These are phyloP conservation scores for Tineola bisselliella DNA, from an alignment of 2,888 invertebrate species.

Conservation along the genomic window DNA sequence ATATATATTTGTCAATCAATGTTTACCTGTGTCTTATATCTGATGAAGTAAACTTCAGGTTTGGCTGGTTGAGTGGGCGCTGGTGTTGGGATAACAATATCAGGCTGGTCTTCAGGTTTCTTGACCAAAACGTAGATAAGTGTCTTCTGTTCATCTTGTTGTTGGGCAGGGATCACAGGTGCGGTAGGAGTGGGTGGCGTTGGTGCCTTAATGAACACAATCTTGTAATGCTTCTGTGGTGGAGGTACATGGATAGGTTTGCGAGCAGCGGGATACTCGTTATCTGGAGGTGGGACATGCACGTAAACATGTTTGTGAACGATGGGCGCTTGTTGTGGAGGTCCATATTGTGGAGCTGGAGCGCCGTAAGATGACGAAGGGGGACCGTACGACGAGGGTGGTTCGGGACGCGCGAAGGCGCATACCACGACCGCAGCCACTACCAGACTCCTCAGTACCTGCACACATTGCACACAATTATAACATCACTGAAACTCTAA, in stretches of 20 bases:
- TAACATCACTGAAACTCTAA: conserved; percentile 5
- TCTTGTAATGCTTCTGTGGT: conserved; percentile 85
- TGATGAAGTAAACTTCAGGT: conserved; percentile 91
- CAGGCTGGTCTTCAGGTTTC: conserved; percentile 87
- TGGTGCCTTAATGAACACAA: conserved; percentile 83
- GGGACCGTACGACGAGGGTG: conserved; percentile 68
- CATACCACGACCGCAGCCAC: conserved; percentile 50
- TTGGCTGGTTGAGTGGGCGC: conserved; percentile 88
- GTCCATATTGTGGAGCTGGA: conserved; percentile 74
- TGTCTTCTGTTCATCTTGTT: conserved; percentile 89
- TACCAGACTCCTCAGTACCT: conserved; percentile 56
- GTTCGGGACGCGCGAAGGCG: conserved; percentile 64
- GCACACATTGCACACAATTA: conserved; percentile 25
- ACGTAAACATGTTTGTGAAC: conserved; percentile 93
- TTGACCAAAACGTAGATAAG: conserved; percentile 88
- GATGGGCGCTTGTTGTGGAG: conserved; percentile 77
- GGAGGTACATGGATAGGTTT: conserved; percentile 61
- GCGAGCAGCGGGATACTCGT: conserved; percentile 75
- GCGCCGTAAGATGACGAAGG: conserved; percentile 53
- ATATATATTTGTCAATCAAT: not conserved
- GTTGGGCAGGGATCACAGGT: conserved; percentile 73
- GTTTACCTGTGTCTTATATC: conserved; percentile 83
- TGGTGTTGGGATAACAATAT: conserved; percentile 80
- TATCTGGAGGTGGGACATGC: conserved; percentile 89
- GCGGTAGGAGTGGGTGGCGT: conserved; percentile 72